These are phyloP conservation scores for Lophura nycthemera DNA, from an alignment of 2,113 vertebrate genomes.

Conservation along the genomic window DNA sequence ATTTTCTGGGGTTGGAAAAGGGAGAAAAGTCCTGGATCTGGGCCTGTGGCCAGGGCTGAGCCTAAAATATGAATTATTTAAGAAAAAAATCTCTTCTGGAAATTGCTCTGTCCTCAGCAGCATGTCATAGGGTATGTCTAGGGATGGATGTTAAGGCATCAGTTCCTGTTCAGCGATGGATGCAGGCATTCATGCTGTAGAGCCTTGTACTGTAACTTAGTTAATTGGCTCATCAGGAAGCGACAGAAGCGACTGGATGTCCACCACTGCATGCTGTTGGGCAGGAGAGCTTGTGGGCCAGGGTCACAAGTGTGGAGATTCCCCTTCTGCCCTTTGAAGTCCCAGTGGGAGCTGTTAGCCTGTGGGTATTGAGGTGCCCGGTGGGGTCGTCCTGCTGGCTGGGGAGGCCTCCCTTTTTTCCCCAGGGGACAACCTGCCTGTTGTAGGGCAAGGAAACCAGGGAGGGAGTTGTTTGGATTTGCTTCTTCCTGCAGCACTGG, in stretches of 20 bases:
- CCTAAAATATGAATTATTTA: background rate
- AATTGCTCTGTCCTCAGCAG: accelerated
- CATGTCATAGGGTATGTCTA: accelerated
- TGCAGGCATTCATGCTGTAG: background rate
- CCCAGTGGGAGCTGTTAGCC: background rate
- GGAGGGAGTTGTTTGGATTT: too few relatives aligned
- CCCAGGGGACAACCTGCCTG: accelerated
- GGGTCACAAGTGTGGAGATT: accelerated
- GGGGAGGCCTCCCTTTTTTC: background rate
- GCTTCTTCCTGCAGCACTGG: accelerated
- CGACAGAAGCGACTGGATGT: accelerated
- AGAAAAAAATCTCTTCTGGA: background rate
- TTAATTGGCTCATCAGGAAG: background rate
- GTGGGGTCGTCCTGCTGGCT: accelerated
- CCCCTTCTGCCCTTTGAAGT: background rate
- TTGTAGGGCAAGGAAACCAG: background rate
- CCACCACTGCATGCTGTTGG: accelerated
- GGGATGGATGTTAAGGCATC: accelerated
- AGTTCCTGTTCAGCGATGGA: accelerated
- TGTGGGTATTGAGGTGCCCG: accelerated
- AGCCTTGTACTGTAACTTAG: background rate
- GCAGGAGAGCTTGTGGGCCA: background rate
- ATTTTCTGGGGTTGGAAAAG: background rate
- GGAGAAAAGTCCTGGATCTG: background rate
- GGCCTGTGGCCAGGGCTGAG: background rate